Conservation (phyloP, 1,140 invertebrate species). For the Venturia canescens region DNA sequence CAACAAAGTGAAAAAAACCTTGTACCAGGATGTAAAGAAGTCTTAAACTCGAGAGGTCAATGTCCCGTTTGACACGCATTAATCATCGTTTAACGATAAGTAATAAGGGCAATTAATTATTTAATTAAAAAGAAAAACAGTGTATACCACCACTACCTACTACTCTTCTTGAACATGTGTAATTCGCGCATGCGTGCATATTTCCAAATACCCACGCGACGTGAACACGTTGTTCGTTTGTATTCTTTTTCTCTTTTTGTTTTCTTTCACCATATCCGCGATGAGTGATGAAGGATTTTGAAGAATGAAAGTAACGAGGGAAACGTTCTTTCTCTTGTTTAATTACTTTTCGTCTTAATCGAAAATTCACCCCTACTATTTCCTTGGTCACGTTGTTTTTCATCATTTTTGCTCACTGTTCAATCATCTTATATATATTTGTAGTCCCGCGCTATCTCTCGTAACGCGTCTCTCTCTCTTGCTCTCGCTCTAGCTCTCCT, state of each 20-base stretch:
- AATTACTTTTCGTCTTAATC: slow-evolving; percentile 32
- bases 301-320: slow-evolving; percentile 22
- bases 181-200: slow-evolving; percentile 45
- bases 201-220: slow-evolving; percentile 35
- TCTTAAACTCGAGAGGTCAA: slow-evolving; percentile 75
- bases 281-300: slow-evolving; percentile 38
- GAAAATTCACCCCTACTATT: slow-evolving; percentile 16
- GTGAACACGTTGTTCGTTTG: slow-evolving; percentile 34
- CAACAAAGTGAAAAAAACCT: slow-evolving; percentile 69
- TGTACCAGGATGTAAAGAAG: slow-evolving; percentile 75
- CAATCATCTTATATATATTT: background rate
- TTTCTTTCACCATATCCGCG: slow-evolving; percentile 29
- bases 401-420: no score
- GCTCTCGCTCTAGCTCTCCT: background rate
- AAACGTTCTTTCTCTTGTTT: background rate
- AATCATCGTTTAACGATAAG: slow-evolving; percentile 71
- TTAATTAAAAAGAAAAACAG: slow-evolving; percentile 62
- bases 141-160: slow-evolving; percentile 65
- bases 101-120: slow-evolving; percentile 72
- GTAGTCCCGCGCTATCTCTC: slow-evolving; percentile 29
- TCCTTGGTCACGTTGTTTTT: slow-evolving; percentile 10
- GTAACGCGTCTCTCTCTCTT: background rate
- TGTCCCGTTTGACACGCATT: slow-evolving; percentile 72
- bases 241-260: background rate
- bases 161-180: slow-evolving; percentile 55